Evolutionary conservation across 2,888 invertebrate genomes (phyloP).

Genomic region (Ochropleura plecta): DNA sequence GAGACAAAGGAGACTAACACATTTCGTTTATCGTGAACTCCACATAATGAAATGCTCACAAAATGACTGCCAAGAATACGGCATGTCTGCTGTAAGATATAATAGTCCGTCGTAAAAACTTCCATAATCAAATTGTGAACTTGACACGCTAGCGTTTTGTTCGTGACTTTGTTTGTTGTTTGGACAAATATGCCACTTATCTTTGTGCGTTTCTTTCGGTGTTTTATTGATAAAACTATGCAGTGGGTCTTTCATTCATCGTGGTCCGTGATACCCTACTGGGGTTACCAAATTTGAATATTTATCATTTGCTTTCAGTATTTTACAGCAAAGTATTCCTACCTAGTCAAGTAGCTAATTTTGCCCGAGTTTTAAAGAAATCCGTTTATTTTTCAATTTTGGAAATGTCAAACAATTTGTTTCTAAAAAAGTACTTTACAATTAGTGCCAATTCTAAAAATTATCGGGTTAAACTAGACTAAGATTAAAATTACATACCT

Average conservation of each 20-base stretch:
- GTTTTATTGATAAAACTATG: conserved; percentile 20
- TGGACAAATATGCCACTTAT: conserved; percentile 32
- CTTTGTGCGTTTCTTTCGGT: conserved; percentile 20
- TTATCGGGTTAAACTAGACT: too few relatives aligned
- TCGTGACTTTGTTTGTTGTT: conserved; percentile 32
- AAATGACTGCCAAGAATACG: conserved; percentile 38
- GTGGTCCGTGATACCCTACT: background rate
- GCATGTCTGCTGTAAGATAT: conserved; percentile 35
- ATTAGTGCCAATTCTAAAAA: background rate
- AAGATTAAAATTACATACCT: too few relatives aligned
- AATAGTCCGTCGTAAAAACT: conserved; percentile 48
- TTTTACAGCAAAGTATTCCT: background rate
- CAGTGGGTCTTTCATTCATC: background rate
- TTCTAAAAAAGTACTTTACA: background rate
- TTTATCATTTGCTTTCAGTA: background rate
- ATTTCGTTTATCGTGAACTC: conserved; percentile 15
- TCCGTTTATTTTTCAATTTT: background rate
- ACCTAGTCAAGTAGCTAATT: background rate
- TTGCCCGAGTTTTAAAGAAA: background rate
- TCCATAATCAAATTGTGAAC: conserved; percentile 52
- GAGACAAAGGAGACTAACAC: conserved; percentile 17
- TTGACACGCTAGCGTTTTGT: conserved; percentile 35
- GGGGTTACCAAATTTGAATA: background rate
- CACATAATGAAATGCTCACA: conserved; percentile 34
- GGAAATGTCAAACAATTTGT: background rate